Evolutionary conservation across 2,113 vertebrate species (phyloP).

Genomic region (Aplodontia rufa): DNA sequence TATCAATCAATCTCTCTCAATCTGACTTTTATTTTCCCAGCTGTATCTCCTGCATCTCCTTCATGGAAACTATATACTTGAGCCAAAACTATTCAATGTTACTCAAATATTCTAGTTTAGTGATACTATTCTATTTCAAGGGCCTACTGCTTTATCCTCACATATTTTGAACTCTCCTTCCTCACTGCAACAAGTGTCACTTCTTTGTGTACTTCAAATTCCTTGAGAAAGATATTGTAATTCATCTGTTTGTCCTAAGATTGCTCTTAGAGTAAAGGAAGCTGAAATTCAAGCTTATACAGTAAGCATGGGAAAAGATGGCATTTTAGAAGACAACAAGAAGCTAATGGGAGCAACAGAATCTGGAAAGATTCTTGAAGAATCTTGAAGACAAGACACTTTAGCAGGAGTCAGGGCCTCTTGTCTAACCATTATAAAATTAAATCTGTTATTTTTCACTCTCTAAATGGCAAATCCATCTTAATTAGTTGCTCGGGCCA

Average conservation of each 20-base stretch:
- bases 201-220: not conserved
- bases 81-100: not conserved
- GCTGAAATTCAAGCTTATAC: not conserved
- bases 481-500: not conserved
- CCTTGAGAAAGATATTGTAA: not conserved
- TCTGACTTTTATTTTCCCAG: not conserved
- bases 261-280: not conserved
- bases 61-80: not conserved
- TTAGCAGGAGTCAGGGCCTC: not conserved
- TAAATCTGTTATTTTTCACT: not conserved
- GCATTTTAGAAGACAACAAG: not conserved
- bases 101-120: not conserved
- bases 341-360: not conserved
- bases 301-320: not conserved
- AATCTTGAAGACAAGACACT: not conserved
- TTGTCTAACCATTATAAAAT: not conserved
- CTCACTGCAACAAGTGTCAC: constrained; percentile 6
- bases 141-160: not conserved
- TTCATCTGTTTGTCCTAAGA: not conserved
- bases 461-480: not conserved
- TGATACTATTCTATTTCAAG: not conserved
- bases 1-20: not conserved
- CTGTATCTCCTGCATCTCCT: not conserved
- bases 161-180: not conserved
- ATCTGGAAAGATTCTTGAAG: not conserved